Evolutionary conservation across 2,113 vertebrate genomes (phyloP), one percentile per base, ranked within the genome.

Genomic region (Naja naja): DNA sequence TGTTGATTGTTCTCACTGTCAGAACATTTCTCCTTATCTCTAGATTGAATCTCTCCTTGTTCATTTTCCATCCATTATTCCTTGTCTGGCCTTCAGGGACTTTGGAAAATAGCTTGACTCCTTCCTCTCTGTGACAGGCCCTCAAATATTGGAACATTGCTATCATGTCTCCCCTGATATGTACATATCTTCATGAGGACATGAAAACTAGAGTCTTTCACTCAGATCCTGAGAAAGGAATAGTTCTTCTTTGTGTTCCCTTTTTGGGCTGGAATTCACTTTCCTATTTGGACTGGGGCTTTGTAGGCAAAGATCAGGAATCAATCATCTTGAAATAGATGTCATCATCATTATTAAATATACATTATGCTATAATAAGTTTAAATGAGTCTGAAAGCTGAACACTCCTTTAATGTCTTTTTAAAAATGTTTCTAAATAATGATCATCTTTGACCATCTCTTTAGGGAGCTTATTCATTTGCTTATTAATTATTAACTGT

Each of bases 291-390:
- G n/a, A 54, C 22, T 39, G 64, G 30, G 27, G 30, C 74, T 10
- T 54, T 86, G 55, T 34, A 54, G 20, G 39, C 23, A 86, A 30
- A 58, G 25, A 54, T 34, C 94, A 93, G 22, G 22, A 95, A 96
- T 96, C 88, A 92, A 95, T 95, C 94, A 88, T 54, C 89, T 92
- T 95, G 93, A 93, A 95, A 94, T 92, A 92, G 5, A 94, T 92
- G 94, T 89, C 90, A 94, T 91, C 85, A 93, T 43, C 90, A 91
- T 88, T 88, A 90, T n/a, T 94, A 47, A 90, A 95, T 58, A 55
- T 88, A 69, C 56, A 89, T 88, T 30, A 5, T 16, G 5, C 34
- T 81, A 89, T 55, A 89, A 89, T 39, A 53, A 53, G 54, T 81
- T 92, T 55, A 55, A 85, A 54, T 81, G 25, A 89, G 34, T 89